Percentiles rank a stretch among this genome's conserved stretches.
Conservation (phyloP, 1,140 invertebrate genomes). For the Cyclargus thomasi region DNA sequence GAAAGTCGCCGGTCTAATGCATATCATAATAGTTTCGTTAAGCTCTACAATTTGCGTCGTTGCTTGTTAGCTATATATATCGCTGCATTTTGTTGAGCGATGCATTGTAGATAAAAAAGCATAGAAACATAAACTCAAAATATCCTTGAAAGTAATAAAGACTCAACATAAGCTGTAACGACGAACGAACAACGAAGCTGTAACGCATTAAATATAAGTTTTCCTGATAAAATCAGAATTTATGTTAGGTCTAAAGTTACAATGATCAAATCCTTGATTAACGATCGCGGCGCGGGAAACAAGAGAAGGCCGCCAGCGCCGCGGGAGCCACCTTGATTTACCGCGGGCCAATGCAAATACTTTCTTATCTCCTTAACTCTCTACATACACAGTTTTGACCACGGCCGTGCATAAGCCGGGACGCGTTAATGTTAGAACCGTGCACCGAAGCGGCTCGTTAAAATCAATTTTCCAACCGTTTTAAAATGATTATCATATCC, state of each 20-base stretch:
- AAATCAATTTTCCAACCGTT: constrained; percentile 46
- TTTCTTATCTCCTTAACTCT: background rate
- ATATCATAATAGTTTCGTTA: background rate
- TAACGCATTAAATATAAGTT: background rate
- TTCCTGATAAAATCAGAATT: constrained; percentile 1
- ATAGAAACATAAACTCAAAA: too few relatives aligned
- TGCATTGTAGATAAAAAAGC: background rate
- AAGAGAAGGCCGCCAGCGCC: background rate
- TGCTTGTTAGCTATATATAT: background rate
- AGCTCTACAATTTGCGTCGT: background rate
- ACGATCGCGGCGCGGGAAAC: background rate
- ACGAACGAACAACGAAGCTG: background rate
- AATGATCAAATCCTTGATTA: constrained; percentile 5
- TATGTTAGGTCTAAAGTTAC: constrained; percentile 5
- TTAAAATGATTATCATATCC: constrained; percentile 37
- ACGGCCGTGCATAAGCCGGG: constrained; percentile 26
- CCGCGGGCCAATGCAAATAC: background rate
- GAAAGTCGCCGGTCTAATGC: constrained; percentile 6
- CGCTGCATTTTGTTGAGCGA: background rate
- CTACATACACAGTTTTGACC: background rate
- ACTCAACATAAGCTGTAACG: background rate
- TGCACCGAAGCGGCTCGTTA: constrained; percentile 37
- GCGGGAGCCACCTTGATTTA: background rate
- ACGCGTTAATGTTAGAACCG: constrained; percentile 30
- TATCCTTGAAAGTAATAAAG: background rate